Evolutionary conservation across 2,888 invertebrate genomes (phyloP).

Genomic region (Hoplodrina blanda): DNA sequence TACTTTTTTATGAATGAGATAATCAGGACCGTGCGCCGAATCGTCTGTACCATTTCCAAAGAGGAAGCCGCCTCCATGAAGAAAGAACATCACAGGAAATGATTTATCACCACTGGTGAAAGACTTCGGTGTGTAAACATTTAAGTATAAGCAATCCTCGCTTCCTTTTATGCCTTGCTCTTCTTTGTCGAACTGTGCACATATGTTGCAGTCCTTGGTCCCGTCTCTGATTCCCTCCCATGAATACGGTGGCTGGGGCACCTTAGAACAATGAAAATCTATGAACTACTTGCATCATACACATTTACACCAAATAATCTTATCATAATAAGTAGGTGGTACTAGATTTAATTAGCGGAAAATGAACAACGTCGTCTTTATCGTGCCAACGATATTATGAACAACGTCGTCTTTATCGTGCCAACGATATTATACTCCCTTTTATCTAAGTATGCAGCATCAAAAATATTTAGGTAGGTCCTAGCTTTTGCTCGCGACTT

Average conservation of each 20-base stretch:
- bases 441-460: not conserved
- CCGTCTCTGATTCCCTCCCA: conserved; percentile 92
- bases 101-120: conserved; percentile 60
- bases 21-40: conserved; percentile 82
- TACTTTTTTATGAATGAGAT: conserved; percentile 82
- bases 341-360: not conserved
- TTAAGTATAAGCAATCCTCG: conserved; percentile 93
- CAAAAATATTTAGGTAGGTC: too few relatives aligned
- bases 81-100: conserved; percentile 85
- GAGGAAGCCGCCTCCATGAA: conserved; percentile 87
- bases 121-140: conserved; percentile 92
- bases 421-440: not conserved
- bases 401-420: not conserved
- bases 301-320: not conserved
- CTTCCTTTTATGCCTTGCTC: conserved; percentile 88
- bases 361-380: not conserved
- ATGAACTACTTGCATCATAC: conserved; percentile 5
- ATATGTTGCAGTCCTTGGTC: conserved; percentile 91
- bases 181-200: conserved; percentile 91
- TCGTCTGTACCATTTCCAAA: conserved; percentile 85
- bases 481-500: too few relatives aligned
- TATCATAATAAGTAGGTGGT: too few relatives aligned
- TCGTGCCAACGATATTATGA: not conserved
- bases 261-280: conserved; percentile 70
- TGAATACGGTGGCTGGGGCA: conserved; percentile 78